phyloP scores from a whole-genome alignment of 1,140 invertebrate genomes.

The Cepaea nemoralis region DNA sequence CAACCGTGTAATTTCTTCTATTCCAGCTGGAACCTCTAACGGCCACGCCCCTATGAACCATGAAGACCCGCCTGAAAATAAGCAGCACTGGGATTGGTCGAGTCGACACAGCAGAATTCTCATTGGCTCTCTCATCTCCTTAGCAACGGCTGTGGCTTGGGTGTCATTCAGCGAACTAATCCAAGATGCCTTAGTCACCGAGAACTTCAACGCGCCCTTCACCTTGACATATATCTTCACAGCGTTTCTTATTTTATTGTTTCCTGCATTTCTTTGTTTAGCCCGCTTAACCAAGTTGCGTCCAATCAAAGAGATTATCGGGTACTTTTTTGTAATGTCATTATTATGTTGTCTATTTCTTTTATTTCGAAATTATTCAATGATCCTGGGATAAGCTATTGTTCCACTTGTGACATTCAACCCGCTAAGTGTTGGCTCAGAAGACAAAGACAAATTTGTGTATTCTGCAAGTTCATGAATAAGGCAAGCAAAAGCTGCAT shows the following conservation, averaged over 20 bases:
- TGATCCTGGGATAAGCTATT: too few species aligned
- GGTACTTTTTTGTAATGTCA: too few species aligned
- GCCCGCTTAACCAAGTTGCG: background rate
- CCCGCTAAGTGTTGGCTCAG: too few species aligned
- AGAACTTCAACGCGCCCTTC: conserved; percentile 25
- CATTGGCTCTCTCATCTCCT: conserved; percentile 28
- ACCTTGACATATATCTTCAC: conserved; percentile 18
- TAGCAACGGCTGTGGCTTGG: conserved; percentile 23
- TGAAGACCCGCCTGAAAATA: background rate
- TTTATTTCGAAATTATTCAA: too few species aligned
- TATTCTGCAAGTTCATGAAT: too few species aligned
- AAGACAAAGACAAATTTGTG: too few species aligned
- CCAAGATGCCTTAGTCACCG: background rate
- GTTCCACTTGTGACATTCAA: too few species aligned
- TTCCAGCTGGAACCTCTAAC: background rate
- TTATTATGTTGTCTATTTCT: too few species aligned
- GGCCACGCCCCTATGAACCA: background rate
- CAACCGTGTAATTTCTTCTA: background rate
- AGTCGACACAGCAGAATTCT: conserved; percentile 27
- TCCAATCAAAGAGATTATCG: conserved; percentile 18
- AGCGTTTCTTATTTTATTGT: conserved; percentile 6
- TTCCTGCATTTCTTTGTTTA: conserved; percentile 11
- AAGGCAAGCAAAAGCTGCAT: too few species aligned
- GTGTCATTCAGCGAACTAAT: conserved; percentile 28
- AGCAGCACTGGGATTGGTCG: conserved; percentile 30